phyloP scores from a whole-genome alignment of 2,113 vertebrate species.

The Pelvicachromis taeniatus region DNA sequence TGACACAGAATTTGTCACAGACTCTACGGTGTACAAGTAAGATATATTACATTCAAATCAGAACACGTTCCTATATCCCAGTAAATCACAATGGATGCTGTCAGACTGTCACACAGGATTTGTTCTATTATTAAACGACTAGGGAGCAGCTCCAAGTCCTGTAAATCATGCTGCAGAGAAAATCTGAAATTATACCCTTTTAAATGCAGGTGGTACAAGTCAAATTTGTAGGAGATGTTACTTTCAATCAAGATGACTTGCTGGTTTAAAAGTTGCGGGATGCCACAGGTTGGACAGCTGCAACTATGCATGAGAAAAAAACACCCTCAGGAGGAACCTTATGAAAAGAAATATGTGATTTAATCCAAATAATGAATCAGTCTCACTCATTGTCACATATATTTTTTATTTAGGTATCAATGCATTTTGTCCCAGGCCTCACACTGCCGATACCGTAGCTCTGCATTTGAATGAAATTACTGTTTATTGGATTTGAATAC shows the following conservation, averaged over 20 bases:
- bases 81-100: conserved; percentile 10
- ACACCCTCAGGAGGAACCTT: not conserved
- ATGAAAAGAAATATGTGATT: not conserved
- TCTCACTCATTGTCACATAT: not conserved
- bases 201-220: not conserved
- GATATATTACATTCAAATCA: not conserved
- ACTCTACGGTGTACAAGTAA: not conserved
- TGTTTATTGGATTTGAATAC: not conserved
- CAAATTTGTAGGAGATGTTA: not conserved
- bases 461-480: not conserved
- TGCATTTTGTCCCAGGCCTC: not conserved
- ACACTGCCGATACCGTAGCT: not conserved
- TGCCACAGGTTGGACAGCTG: not conserved
- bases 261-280: not conserved
- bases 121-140: not conserved
- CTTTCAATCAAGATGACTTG: not conserved
- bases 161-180: conserved; percentile 11
- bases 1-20: not conserved
- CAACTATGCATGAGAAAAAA: not conserved
- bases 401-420: not conserved
- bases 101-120: not conserved
- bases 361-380: not conserved
- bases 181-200: not conserved
- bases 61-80: not conserved
- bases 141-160: not conserved